Conservation (phyloP, 1,140 invertebrate species). For the Triops cancriformis region DNA sequence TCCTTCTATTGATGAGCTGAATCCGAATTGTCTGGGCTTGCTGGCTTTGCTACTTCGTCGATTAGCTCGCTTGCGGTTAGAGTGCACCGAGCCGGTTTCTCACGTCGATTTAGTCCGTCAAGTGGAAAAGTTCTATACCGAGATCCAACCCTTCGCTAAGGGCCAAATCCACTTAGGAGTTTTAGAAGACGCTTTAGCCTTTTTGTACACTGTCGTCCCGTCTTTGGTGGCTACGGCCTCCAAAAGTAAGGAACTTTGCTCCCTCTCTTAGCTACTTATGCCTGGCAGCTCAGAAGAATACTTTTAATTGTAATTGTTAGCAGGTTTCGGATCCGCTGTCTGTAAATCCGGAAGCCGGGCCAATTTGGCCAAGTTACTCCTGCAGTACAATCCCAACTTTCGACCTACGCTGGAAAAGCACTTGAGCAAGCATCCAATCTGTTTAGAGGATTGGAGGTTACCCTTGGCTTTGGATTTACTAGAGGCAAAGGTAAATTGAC, state of each 20-base stretch:
- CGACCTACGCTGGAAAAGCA: neutral
- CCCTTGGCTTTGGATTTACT: neutral
- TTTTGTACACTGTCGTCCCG: neutral
- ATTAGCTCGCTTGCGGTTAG: neutral
- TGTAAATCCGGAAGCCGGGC: neutral
- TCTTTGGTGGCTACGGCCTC: neutral
- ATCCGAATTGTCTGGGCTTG: neutral
- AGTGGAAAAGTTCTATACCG: slow-evolving; percentile 10
- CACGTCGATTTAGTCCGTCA: neutral
- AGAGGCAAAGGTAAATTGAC: neutral
- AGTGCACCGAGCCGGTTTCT: neutral
- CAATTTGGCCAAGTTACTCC: neutral
- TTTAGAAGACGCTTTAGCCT: slow-evolving; percentile 10
- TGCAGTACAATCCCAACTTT: neutral
- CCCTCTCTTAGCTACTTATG: neutral
- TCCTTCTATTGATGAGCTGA: neutral
- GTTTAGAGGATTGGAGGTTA: neutral
- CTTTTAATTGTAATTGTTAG: neutral
- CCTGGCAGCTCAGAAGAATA: neutral
- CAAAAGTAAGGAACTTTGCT: neutral
- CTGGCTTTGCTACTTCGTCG: neutral
- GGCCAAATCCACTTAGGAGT: slow-evolving; percentile 9
- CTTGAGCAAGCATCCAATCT: neutral
- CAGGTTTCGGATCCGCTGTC: neutral
- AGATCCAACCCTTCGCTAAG: neutral